These are phyloP conservation scores for Phaedon cochleariae DNA, from an alignment of 2,888 invertebrate genomes.

Conservation along the genomic window DNA sequence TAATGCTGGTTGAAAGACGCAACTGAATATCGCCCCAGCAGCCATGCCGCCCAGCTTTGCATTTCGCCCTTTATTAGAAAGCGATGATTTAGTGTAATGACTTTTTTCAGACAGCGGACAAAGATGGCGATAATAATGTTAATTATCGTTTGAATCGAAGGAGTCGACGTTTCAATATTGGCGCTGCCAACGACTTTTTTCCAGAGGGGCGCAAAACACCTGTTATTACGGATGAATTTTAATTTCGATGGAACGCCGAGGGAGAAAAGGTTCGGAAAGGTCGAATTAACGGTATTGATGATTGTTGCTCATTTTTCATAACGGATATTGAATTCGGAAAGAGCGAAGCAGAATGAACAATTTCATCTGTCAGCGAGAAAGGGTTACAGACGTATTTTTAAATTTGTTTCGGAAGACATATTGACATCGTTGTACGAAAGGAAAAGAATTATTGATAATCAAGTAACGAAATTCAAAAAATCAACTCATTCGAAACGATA, in stretches of 20 bases:
- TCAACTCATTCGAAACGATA: not conserved
- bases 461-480: not conserved
- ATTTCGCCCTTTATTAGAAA: constrained; percentile 64
- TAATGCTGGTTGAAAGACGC: not conserved
- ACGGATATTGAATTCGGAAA: not conserved
- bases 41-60: constrained; percentile 51
- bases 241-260: constrained; percentile 44
- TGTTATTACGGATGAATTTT: constrained; percentile 50
- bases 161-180: constrained; percentile 58
- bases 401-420: not conserved
- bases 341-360: not conserved
- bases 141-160: constrained; percentile 69
- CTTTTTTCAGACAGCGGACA: constrained; percentile 63
- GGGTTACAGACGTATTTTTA: not conserved
- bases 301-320: constrained; percentile 15
- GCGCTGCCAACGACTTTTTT: constrained; percentile 45
- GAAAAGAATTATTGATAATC: too few species aligned
- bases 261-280: constrained; percentile 13
- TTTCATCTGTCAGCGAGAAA: not conserved
- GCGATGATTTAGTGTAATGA: constrained; percentile 71
- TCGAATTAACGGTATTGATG: constrained; percentile 16
- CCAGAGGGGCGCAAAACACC: constrained; percentile 42
- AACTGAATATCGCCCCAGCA: not conserved
- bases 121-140: constrained; percentile 69
- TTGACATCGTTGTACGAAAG: too few species aligned